Percentiles rank a stretch among this genome's conserved stretches.
These are phyloP conservation scores for Perithous albicinctus DNA, from an alignment of 2,888 invertebrate genomes.

Conservation along the genomic window DNA sequence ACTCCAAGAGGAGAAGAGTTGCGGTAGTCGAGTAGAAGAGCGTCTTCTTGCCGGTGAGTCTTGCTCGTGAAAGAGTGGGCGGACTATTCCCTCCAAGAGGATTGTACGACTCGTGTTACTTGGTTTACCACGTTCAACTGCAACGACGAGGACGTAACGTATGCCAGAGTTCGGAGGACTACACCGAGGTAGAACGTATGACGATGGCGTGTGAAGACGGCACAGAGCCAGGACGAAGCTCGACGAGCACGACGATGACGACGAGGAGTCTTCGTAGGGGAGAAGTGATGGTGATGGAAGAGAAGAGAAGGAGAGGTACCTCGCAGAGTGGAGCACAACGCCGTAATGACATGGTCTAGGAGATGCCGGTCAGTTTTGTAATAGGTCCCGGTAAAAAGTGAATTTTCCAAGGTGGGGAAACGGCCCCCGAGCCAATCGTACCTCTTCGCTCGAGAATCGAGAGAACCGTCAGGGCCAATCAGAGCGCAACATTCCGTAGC, in stretches of 20 bases:
- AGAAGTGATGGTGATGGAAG: conserved; percentile 59
- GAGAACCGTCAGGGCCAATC: conserved; percentile 76
- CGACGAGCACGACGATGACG: conserved; percentile 64
- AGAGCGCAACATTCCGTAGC: conserved; percentile 80
- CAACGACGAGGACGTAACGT: conserved; percentile 37
- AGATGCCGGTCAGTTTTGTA: conserved; percentile 84
- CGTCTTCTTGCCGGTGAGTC: conserved; percentile 47
- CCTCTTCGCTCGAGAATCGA: conserved; percentile 67
- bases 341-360: conserved; percentile 85
- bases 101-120: conserved; percentile 31
- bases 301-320: conserved; percentile 71
- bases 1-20: conserved; percentile 8
- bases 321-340: conserved; percentile 83
- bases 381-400: conserved; percentile 84
- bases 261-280: conserved; percentile 53
- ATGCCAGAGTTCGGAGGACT: too few species aligned
- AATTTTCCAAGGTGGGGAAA: conserved; percentile 84
- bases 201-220: conserved; percentile 35
- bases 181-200: conserved; percentile 32
- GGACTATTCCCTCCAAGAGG: conserved; percentile 54
- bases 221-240: conserved; percentile 46
- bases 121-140: conserved; percentile 27
- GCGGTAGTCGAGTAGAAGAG: conserved; percentile 8
- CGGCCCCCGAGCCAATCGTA: conserved; percentile 80
- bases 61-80: conserved; percentile 66